phyloP scores from a whole-genome alignment of 2,113 vertebrate genomes.

The Antigone vipio region DNA sequence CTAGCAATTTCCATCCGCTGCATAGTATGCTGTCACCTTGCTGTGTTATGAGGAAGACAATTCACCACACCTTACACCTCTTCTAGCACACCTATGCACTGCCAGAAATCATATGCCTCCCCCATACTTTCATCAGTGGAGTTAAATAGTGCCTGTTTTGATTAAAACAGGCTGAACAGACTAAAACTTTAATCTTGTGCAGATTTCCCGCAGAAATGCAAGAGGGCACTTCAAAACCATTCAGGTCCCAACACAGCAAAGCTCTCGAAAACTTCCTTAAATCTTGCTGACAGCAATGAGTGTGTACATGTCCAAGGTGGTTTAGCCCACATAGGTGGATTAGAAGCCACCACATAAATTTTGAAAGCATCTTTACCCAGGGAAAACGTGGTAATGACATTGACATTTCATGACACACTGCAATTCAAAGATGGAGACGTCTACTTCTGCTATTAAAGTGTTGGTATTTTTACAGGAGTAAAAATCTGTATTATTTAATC shows the following conservation, averaged over 20 bases:
- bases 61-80: not conserved
- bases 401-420: not conserved
- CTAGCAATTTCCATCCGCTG: not conserved
- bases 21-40: not conserved
- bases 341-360: not conserved
- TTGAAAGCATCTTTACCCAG: not conserved
- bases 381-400: fast-evolving
- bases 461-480: not conserved
- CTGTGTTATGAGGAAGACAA: not conserved
- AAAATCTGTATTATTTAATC: no score
- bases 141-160: not conserved
- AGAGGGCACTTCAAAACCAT: not conserved
- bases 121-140: not conserved
- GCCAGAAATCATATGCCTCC: not conserved
- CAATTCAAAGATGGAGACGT: not conserved
- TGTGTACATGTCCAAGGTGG: not conserved
- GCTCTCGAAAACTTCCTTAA: not conserved
- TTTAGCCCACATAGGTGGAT: not conserved
- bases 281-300: not conserved
- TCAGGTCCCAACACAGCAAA: not conserved
- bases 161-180: not conserved
- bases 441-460: not conserved
- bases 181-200: not conserved
- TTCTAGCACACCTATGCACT: not conserved
- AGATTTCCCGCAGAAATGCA: not conserved